A percentile compares a stretch with the other conserved stretches of the same genome.
Conservation (phyloP, 2,888 invertebrate species). For the Spicauda simplicius region DNA sequence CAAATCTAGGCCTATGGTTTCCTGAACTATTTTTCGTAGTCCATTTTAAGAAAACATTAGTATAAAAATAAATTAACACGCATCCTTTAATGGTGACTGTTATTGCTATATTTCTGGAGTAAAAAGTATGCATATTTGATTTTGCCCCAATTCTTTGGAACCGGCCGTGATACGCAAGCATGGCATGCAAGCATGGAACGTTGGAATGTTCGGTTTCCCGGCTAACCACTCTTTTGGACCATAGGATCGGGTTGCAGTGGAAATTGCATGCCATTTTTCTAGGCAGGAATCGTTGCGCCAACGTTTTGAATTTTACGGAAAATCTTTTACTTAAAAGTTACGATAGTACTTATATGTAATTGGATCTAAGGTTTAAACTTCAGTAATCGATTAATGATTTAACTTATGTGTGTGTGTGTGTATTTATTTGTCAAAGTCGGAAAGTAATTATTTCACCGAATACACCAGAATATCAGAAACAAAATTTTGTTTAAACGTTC, state of each 20-base stretch:
- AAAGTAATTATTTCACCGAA: too few species aligned
- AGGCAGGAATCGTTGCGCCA: background rate
- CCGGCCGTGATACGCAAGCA: constrained; percentile 12
- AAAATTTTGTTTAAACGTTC: constrained; percentile 16
- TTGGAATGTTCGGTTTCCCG: constrained; percentile 14
- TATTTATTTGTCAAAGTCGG: too few species aligned
- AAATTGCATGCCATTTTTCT: constrained; percentile 25
- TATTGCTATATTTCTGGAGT: background rate
- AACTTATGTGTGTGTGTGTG: too few species aligned
- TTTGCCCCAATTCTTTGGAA: constrained; percentile 18
- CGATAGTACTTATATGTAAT: too few species aligned
- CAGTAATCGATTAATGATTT: too few species aligned
- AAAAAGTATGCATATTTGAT: constrained; percentile 16
- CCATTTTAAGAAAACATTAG: background rate
- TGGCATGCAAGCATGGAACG: constrained; percentile 19
- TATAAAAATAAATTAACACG: background rate
- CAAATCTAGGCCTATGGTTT: too few species aligned
- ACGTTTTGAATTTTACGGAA: background rate
- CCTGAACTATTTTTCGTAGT: too few species aligned
- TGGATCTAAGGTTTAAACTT: too few species aligned
- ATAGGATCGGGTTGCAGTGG: constrained; percentile 20
- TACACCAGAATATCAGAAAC: background rate
- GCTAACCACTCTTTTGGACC: constrained; percentile 28
- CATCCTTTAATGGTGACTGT: background rate
- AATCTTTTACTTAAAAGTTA: too few species aligned